These are phyloP conservation scores for Sarcophaga rosellei DNA, from an alignment of 2,888 invertebrate species.

Conservation along the genomic window DNA sequence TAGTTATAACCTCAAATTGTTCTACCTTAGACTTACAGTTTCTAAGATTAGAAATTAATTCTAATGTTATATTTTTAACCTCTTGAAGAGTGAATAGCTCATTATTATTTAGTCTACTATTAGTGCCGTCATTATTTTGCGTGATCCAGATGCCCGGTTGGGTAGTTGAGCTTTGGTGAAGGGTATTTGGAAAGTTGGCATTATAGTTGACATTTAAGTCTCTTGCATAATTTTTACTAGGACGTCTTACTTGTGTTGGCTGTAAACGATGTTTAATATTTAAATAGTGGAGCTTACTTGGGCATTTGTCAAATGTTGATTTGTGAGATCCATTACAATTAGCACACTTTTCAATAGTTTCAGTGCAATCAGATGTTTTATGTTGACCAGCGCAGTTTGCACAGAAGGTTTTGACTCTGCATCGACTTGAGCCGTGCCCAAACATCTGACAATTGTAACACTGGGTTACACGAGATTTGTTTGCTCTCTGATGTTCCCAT, in stretches of 20 bases:
- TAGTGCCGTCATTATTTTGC: background rate
- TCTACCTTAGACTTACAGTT: constrained; percentile 18
- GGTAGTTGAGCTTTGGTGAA: background rate
- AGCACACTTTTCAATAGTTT: constrained; percentile 23
- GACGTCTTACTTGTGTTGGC: background rate
- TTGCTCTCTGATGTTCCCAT: constrained; percentile 6
- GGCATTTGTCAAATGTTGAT: constrained; percentile 11
- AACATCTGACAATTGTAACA: constrained; percentile 16
- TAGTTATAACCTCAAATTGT: no score
- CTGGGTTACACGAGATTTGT: constrained; percentile 10
- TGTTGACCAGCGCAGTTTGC: constrained; percentile 32
- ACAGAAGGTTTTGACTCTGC: constrained; percentile 38
- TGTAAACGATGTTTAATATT: constrained; percentile 1
- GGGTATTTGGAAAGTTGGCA: constrained; percentile 34
- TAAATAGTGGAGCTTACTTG: constrained; percentile 11
- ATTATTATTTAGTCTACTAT: background rate
- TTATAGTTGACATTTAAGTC: constrained; percentile 17
- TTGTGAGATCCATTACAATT: constrained; percentile 33
- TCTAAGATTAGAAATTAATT: constrained; percentile 7
- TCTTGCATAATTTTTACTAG: background rate
- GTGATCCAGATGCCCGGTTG: background rate
- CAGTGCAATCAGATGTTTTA: constrained; percentile 4
- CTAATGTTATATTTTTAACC: background rate
- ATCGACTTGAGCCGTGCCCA: constrained; percentile 5
- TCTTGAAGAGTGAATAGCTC: constrained; percentile 5